phyloP scores from a whole-genome alignment of 2,113 vertebrate species.

The Microcebus jonahi region DNA sequence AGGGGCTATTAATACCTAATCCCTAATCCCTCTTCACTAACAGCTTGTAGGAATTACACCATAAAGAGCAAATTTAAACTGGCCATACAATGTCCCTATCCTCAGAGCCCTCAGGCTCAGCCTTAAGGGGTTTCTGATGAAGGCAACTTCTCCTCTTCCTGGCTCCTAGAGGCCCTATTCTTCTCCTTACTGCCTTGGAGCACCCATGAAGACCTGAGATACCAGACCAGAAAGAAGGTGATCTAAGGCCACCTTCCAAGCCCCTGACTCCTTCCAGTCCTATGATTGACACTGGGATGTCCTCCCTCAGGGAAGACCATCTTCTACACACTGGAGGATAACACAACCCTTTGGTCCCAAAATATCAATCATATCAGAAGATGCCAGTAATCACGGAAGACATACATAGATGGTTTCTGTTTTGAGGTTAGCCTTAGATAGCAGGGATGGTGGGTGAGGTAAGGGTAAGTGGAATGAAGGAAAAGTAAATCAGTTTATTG shows the following conservation, averaged over 20 bases:
- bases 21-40: not conserved
- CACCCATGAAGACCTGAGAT: not conserved
- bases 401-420: not conserved
- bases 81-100: not conserved
- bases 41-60: not conserved
- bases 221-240: not conserved
- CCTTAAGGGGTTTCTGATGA: not conserved
- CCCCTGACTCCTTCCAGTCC: not conserved
- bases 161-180: not conserved
- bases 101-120: not conserved
- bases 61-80: not conserved
- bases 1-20: not conserved
- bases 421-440: not conserved
- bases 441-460: not conserved
- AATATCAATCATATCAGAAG: not conserved
- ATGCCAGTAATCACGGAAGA: not conserved
- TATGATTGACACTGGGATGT: not conserved
- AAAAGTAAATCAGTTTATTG: not conserved
- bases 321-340: not conserved
- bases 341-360: not conserved
- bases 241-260: not conserved
- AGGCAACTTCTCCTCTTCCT: not conserved
- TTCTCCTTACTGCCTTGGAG: not conserved
- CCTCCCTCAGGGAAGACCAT: not conserved
- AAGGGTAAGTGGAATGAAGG: not conserved